Conservation (phyloP, 1,140 invertebrate genomes). For the Colletes gigas region DNA sequence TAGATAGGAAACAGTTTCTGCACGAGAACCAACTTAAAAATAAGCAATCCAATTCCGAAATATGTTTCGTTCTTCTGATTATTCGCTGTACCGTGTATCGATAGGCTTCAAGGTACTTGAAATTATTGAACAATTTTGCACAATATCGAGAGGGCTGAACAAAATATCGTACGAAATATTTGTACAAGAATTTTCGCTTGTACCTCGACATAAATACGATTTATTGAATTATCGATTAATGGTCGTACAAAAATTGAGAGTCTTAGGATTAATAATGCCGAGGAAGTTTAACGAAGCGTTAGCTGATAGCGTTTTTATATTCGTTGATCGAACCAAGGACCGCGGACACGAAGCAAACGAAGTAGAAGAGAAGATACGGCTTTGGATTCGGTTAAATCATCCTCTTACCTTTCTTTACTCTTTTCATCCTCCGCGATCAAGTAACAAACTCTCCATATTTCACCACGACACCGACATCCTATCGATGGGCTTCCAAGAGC, state of each 20-base stretch:
- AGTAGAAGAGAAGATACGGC: constrained; percentile 30
- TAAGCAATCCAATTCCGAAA: no score
- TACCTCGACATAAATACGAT: background rate
- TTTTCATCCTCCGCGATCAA: background rate
- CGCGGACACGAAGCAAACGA: constrained; percentile 13
- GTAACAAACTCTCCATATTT: background rate
- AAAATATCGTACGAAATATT: background rate
- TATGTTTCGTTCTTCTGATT: no score
- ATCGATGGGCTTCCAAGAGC: background rate
- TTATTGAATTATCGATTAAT: background rate
- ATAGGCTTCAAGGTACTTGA: no score
- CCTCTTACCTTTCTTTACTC: background rate
- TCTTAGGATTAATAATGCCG: background rate
- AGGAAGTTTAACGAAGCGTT: constrained; percentile 29
- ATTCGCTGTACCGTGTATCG: no score
- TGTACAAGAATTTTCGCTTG: background rate
- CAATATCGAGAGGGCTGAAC: no score
- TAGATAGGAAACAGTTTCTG: no score
- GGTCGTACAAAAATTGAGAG: background rate
- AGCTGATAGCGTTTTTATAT: constrained; percentile 31
- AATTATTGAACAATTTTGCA: no score
- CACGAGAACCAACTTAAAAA: no score
- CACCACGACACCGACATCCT: background rate
- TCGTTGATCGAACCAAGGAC: background rate
- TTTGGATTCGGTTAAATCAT: constrained; percentile 1